phyloP scores from a whole-genome alignment of 2,113 vertebrate species.

The Petromus typicus region DNA sequence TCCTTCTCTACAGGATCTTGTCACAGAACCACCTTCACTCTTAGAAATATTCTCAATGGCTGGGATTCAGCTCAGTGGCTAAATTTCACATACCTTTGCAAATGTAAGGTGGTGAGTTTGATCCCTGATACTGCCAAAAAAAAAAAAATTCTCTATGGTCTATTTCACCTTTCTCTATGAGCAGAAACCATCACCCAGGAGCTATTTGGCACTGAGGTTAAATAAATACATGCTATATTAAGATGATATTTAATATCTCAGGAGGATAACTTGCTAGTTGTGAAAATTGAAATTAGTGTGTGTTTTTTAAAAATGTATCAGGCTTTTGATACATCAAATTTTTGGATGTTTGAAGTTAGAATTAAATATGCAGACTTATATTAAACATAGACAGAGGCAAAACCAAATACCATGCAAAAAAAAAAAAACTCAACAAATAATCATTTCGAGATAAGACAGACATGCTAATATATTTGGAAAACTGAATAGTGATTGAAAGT shows the following conservation, averaged over 20 bases:
- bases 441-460: neutral
- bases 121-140: no score
- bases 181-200: constrained; percentile 55
- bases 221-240: constrained; percentile 75
- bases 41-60: constrained; percentile 52
- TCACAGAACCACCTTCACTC: constrained; percentile 19
- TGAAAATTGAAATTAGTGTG: constrained; percentile 50
- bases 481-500: neutral
- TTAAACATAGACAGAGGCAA: neutral
- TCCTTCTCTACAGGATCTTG: constrained; percentile 15
- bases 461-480: constrained; percentile 3
- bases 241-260: constrained; percentile 54
- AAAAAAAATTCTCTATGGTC: constrained; percentile 36
- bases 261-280: constrained; percentile 66
- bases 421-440: neutral
- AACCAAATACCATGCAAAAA: neutral
- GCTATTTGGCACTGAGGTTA: constrained; percentile 70
- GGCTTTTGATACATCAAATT: constrained; percentile 19
- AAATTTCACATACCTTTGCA: no score
- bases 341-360: constrained; percentile 24
- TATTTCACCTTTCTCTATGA: constrained; percentile 46
- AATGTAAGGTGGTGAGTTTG: no score
- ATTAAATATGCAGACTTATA: neutral
- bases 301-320: constrained; percentile 33
- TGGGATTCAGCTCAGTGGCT: no score